Conservation (phyloP, 2,888 invertebrate genomes). For the Entomobrya multifasciata region DNA sequence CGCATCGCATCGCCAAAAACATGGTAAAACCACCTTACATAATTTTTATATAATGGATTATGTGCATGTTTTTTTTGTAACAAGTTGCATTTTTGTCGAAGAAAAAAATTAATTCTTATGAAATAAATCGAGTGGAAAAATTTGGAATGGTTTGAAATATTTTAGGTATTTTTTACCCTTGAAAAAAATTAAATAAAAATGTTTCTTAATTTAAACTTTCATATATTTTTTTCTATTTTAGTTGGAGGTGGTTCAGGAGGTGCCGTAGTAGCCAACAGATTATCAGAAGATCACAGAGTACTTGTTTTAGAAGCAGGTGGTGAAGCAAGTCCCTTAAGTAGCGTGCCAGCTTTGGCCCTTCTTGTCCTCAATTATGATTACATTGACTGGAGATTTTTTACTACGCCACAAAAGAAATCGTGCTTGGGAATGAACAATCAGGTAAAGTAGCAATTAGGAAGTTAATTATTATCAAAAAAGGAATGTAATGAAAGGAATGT, state of each 20-base stretch:
- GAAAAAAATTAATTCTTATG: too few species aligned
- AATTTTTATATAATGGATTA: too few species aligned
- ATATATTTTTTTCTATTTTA: conserved; percentile 17
- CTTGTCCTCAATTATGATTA: conserved; percentile 75
- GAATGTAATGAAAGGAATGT: too few species aligned
- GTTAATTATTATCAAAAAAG: too few species aligned
- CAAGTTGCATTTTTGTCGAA: too few species aligned
- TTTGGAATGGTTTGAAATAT: too few species aligned
- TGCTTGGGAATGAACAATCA: conserved; percentile 77
- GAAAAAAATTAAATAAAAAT: not conserved
- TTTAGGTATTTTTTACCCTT: not conserved
- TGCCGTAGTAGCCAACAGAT: conserved; percentile 68
- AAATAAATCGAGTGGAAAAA: too few species aligned
- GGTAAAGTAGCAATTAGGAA: too few species aligned
- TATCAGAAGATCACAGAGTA: conserved; percentile 76
- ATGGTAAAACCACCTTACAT: too few species aligned
- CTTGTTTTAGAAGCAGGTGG: conserved; percentile 77
- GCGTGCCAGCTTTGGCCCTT: conserved; percentile 76
- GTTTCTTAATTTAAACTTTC: too few species aligned
- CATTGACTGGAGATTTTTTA: conserved; percentile 78
- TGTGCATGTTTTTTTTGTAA: too few species aligned
- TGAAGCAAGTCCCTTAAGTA: conserved; percentile 75
- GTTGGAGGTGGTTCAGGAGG: conserved; percentile 74
- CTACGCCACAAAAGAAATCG: conserved; percentile 77
- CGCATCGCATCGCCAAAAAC: too few species aligned